phyloP scores from a whole-genome alignment of 2,797 vertebrate species.

The Chelidonichthys spinosus region DNA sequence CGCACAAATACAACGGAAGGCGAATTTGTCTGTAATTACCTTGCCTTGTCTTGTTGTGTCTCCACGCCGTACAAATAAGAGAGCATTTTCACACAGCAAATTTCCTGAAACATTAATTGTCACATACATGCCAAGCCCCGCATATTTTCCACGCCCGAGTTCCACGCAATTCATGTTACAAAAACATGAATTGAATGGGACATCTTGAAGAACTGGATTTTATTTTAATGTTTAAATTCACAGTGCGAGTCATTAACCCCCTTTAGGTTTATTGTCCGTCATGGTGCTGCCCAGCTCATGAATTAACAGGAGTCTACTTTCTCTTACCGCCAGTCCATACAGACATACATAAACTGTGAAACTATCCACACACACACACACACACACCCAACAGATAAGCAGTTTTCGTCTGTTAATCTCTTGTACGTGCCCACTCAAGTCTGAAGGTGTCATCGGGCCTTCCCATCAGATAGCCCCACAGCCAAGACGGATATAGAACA shows the following conservation, averaged over 20 bases:
- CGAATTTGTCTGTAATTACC: neutral
- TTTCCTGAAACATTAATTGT: neutral
- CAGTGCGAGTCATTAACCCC: neutral
- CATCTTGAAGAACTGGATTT: neutral
- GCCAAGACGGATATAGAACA: slow-evolving; percentile 14
- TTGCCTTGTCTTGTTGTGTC: neutral
- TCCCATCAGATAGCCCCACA: neutral
- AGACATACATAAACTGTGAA: neutral
- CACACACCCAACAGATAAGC: slow-evolving; percentile 12
- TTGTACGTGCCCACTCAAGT: neutral
- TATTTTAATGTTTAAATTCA: neutral
- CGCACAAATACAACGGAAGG: too few relatives aligned
- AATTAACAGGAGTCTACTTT: too few relatives aligned
- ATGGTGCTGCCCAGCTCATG: neutral
- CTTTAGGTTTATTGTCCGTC: neutral
- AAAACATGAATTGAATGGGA: neutral
- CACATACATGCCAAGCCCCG: neutral
- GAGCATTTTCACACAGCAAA: neutral
- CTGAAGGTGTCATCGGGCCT: neutral
- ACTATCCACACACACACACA: slow-evolving; percentile 1
- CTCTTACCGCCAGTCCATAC: too few relatives aligned
- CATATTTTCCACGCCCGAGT: neutral
- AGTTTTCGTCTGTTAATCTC: neutral
- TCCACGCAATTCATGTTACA: too few relatives aligned
- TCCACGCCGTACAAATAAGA: neutral